phyloP scores from a whole-genome alignment of 2,797 vertebrate genomes.

The Valencia hispanica region DNA sequence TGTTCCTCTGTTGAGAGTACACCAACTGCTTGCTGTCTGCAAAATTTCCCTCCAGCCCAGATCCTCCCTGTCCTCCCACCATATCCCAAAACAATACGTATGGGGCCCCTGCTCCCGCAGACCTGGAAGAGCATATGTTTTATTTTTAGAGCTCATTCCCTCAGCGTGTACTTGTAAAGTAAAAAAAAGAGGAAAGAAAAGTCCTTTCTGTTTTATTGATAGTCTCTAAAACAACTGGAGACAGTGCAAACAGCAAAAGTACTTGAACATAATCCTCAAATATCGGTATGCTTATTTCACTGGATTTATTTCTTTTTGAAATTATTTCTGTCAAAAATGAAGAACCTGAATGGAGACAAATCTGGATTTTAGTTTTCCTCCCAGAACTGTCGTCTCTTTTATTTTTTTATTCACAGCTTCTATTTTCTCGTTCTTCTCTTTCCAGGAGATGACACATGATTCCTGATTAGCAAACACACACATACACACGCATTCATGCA shows the following conservation, averaged over 20 bases:
- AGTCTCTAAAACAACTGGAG: constrained; percentile 59
- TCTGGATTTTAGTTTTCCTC: constrained; percentile 13
- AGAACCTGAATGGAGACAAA: constrained; percentile 9
- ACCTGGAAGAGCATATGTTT: constrained; percentile 82
- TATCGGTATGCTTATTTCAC: constrained; percentile 1
- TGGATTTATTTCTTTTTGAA: not conserved
- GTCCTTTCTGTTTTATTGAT: constrained; percentile 53
- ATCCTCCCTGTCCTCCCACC: constrained; percentile 74
- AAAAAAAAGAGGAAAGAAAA: constrained; percentile 40
- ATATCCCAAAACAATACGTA: constrained; percentile 79
- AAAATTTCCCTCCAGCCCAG: constrained; percentile 55
- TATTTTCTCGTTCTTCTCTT: constrained; percentile 34
- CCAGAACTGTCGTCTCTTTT: constrained; percentile 12
- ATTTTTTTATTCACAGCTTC: constrained; percentile 28
- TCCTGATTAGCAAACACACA: constrained; percentile 50
- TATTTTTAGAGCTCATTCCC: constrained; percentile 81
- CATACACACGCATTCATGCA: constrained; percentile 22
- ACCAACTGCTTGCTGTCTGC: constrained; percentile 43
- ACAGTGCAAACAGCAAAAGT: constrained; percentile 41
- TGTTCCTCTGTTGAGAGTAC: constrained; percentile 36
- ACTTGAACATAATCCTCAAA: constrained; percentile 19
- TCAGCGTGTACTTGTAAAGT: constrained; percentile 64
- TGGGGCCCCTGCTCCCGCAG: constrained; percentile 72
- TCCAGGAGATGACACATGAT: constrained; percentile 70
- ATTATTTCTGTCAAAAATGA: not conserved